Evolutionary conservation across 2,797 vertebrate species (phyloP).

Genomic region (Rachycentron canadum): DNA sequence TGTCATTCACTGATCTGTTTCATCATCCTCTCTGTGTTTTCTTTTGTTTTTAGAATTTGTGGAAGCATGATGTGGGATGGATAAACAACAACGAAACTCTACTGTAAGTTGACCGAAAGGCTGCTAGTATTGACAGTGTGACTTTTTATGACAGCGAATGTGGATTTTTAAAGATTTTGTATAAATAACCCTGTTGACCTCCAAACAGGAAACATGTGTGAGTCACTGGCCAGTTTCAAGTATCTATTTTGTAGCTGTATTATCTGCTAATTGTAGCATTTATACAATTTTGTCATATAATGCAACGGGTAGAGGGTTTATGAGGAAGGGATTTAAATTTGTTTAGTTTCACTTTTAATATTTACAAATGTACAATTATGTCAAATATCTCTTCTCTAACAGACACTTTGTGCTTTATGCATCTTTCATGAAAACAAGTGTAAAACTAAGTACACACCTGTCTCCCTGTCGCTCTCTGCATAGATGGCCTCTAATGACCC

Average conservation of each 20-base stretch:
- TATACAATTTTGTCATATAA: neutral
- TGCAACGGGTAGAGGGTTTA: neutral
- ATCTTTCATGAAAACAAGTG: neutral
- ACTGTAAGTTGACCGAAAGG: slow-evolving; percentile 71
- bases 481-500: slow-evolving; percentile 89
- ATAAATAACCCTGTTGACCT: slow-evolving; percentile 26
- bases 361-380: neutral
- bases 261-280: slow-evolving; percentile 8
- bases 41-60: slow-evolving; percentile 77
- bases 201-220: neutral
- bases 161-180: neutral
- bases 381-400: neutral
- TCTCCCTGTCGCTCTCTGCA: slow-evolving; percentile 17
- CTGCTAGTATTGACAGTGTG: neutral
- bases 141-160: neutral
- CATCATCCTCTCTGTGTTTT: slow-evolving; percentile 6
- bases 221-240: neutral
- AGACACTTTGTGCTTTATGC: neutral
- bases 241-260: slow-evolving; percentile 1
- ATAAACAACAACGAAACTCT: slow-evolving; percentile 80
- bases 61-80: slow-evolving; percentile 87
- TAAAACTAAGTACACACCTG: neutral
- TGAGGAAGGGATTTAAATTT: neutral
- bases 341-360: neutral
- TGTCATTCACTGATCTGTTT: slow-evolving; percentile 6